These are phyloP conservation scores for Paraplagusia blochii DNA, from an alignment of 2,113 vertebrate genomes.

Conservation along the genomic window DNA sequence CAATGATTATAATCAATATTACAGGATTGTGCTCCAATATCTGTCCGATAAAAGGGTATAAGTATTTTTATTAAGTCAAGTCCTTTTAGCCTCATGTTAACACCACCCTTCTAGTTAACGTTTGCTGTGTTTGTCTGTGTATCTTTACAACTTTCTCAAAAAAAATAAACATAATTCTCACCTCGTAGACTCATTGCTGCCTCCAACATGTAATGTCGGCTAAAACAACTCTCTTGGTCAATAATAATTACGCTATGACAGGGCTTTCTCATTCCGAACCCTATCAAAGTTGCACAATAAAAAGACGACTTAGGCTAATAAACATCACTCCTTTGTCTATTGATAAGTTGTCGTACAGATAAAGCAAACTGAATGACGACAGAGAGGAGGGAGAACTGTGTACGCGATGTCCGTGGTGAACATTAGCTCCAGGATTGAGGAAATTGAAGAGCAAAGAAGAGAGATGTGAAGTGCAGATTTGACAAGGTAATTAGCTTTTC, in stretches of 20 bases:
- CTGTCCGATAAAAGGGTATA: no score
- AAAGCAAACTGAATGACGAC: not conserved
- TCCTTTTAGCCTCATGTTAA: no score
- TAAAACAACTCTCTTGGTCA: slow-evolving; percentile 65
- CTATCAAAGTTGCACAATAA: slow-evolving; percentile 53
- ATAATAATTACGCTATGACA: slow-evolving; percentile 72
- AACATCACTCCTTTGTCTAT: slow-evolving; percentile 53
- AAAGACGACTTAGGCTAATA: slow-evolving; percentile 41
- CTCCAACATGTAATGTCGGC: slow-evolving; percentile 19
- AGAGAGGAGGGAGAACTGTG: no score
- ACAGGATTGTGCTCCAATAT: no score
- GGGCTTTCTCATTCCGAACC: slow-evolving; percentile 55
- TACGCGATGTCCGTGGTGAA: no score
- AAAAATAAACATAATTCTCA: slow-evolving; percentile 42
- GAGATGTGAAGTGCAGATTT: slow-evolving; percentile 21
- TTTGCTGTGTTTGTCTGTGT: not conserved
- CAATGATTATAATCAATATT: no score
- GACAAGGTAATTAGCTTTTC: slow-evolving; percentile 33
- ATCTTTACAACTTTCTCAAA: slow-evolving; percentile 28
- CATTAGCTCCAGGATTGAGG: not conserved
- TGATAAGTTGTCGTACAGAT: slow-evolving; percentile 12
- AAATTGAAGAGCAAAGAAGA: not conserved
- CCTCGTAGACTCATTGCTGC: slow-evolving; percentile 43
- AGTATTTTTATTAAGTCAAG: no score
- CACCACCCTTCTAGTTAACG: not conserved